Base-by-base conservation (phyloP, 1,140 invertebrate genomes). In the Phymorhynchus buccinoides region DNA sequence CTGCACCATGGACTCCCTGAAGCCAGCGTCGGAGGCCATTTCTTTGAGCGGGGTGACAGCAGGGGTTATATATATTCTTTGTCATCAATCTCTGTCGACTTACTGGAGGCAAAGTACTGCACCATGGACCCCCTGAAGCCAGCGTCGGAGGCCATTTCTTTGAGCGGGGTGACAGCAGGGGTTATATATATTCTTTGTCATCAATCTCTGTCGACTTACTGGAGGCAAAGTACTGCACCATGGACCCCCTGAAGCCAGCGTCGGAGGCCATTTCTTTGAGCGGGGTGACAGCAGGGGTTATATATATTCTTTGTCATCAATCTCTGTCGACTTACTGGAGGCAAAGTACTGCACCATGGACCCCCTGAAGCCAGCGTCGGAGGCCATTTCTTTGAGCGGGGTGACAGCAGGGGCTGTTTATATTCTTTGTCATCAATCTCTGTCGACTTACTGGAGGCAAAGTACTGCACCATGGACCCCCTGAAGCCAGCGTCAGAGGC, bases 81-180 rank as follows among this genome's bases (percentile, higher is more conserved):
- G n/a, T 52, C 2, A 52, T 18, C 22, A 18, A 66, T 27, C 14
- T n/a, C 62, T 66, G 32, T 1, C 66, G 42, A 94, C 94, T 94
- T 94, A 96, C 96, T 94, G 90, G 96, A 92, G 85, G 96, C 95
- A 92, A 97, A 96, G 92, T 95, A 97, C 71, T 96, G 94, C 71
- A 95, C 94, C 35, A 96, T 89, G 52, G 95, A 95, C 80, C 96
- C 96, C 75, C 95, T 93, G 90, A 96, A 97, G 84, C 96, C 96
- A 89, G 95, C 95, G 86, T 95, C 95, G 35, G 95, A 94, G 1
- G 96, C 95, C 80, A 95, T 93, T 87, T 97, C 96, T 88, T 95
- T 95, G 35, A 98, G 93, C n/a, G n/a, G 0, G 95, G 95, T 16
- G 95, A 93, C 12, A 96, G 92, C 30, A 97, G 89, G 1, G 96